phyloP scores from a whole-genome alignment of 2,797 vertebrate species.

The Epinephelus coioides region DNA sequence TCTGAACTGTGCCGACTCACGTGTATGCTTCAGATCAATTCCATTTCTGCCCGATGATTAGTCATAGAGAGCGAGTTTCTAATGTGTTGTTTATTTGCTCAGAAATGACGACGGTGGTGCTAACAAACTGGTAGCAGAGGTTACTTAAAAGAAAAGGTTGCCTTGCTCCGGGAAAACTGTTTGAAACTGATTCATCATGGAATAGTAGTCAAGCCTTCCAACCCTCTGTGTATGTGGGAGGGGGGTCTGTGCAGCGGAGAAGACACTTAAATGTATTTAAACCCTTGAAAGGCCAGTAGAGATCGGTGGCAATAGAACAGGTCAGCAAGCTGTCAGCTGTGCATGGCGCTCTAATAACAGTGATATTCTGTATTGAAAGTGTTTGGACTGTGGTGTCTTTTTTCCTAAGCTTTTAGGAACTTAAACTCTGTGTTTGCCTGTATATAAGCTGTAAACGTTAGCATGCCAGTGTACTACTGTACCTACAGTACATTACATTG shows the following conservation, averaged over 20 bases:
- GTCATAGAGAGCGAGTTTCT: conserved; percentile 25
- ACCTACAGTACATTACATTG: background rate
- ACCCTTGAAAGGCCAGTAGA: conserved; percentile 26
- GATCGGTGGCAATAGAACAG: conserved; percentile 14
- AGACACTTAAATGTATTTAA: conserved; percentile 19
- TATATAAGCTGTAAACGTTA: background rate
- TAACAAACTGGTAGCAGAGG: conserved; percentile 13
- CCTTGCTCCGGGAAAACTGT: conserved; percentile 22
- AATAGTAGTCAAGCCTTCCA: conserved; percentile 11
- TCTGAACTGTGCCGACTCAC: conserved; percentile 43
- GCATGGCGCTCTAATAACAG: background rate
- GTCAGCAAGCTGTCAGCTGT: conserved; percentile 12
- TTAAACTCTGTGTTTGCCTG: background rate
- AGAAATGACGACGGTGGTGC: conserved; percentile 23
- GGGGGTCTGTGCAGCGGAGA: conserved; percentile 16
- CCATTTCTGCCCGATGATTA: conserved; percentile 44
- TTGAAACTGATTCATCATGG: conserved; percentile 30
- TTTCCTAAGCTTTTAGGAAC: conserved; percentile 4
- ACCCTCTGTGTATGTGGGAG: background rate
- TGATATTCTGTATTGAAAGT: background rate
- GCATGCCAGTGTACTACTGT: background rate
- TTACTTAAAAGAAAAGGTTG: conserved; percentile 26
- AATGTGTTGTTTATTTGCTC: conserved; percentile 47
- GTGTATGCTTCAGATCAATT: conserved; percentile 62
- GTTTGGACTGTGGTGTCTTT: background rate